phyloP scores from a whole-genome alignment of 2,797 vertebrate genomes.

The Basileuterus tristriatus region DNA sequence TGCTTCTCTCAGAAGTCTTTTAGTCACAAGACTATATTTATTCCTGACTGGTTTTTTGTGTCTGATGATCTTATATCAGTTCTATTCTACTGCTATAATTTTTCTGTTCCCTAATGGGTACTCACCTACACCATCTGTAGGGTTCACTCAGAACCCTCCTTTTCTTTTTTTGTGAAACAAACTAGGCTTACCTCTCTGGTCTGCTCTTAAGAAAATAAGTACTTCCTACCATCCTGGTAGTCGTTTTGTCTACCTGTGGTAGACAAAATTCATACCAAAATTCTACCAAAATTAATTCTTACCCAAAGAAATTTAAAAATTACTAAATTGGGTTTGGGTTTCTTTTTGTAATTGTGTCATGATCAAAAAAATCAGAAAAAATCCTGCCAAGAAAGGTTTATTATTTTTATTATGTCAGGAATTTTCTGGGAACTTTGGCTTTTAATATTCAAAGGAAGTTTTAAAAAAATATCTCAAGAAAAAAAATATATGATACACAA shows the following conservation, averaged over 20 bases:
- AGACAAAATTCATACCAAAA: neutral
- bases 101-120: neutral
- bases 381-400: neutral
- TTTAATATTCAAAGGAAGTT: neutral
- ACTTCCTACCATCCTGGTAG: neutral
- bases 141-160: neutral
- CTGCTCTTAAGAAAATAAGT: neutral
- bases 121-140: neutral
- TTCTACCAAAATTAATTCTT: neutral
- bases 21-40: neutral
- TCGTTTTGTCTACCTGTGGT: neutral
- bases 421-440: neutral
- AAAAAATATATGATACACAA: neutral
- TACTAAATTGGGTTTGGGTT: fast-evolving
- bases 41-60: neutral
- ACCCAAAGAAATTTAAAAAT: neutral
- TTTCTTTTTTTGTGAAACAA: neutral
- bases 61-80: neutral
- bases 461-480: neutral
- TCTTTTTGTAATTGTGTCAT: neutral
- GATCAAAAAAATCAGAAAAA: neutral
- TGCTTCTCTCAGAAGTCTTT: neutral
- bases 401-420: neutral
- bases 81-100: neutral
- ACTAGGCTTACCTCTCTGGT: neutral